Evolutionary conservation across 2,113 vertebrate genomes (phyloP).

Genomic region (Bos javanicus): DNA sequence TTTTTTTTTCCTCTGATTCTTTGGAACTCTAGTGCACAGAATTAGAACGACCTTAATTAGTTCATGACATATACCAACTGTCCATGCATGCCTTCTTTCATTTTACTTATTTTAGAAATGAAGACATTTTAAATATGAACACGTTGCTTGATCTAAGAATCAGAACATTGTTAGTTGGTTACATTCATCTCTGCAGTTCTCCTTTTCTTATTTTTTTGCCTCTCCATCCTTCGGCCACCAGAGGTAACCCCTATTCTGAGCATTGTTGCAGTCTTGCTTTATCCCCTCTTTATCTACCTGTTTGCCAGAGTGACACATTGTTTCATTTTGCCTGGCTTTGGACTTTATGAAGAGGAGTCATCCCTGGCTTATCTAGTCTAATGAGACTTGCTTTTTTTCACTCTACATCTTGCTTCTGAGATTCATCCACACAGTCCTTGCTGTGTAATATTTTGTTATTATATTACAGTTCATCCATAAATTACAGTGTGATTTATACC

Average conservation of each 20-base stretch:
- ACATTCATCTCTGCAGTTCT: neutral
- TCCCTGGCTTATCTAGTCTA: neutral
- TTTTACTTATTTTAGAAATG: neutral
- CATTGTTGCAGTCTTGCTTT: neutral
- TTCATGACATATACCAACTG: neutral
- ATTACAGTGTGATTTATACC: neutral
- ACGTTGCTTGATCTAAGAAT: neutral
- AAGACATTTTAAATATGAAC: neutral
- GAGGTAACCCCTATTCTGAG: neutral
- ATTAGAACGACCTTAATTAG: neutral
- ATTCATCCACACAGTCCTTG: neutral
- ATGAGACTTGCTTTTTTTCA: neutral
- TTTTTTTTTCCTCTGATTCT: neutral
- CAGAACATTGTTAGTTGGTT: neutral
- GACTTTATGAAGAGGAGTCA: neutral
- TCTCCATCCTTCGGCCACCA: neutral
- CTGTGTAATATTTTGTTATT: neutral
- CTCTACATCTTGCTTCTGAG: neutral
- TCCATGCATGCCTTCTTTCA: neutral
- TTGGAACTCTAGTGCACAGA: neutral
- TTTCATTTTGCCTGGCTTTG: constrained; percentile 7
- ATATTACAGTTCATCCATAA: neutral
- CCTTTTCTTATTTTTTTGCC: neutral
- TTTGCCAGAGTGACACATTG: neutral
- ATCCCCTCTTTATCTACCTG: neutral